A percentile compares a stretch with the other conserved stretches of the same genome.
phyloP scores from a whole-genome alignment of 2,888 invertebrate genomes.

The Pedicia rivosa region DNA sequence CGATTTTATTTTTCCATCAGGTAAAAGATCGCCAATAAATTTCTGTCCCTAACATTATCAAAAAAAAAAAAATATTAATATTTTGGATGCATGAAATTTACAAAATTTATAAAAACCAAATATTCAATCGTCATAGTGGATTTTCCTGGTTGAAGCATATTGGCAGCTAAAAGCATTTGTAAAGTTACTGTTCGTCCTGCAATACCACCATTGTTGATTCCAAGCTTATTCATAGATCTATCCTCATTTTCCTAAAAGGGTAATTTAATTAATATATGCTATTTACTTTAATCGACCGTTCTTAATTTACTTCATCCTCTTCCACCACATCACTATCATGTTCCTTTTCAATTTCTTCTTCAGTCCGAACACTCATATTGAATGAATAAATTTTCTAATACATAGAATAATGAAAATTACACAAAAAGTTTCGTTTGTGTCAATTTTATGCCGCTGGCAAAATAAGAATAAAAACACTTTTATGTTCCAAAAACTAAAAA shows the following conservation, averaged over 20 bases:
- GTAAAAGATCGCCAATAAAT: slow-evolving; percentile 71
- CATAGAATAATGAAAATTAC: too few relatives aligned
- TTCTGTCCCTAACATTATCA: slow-evolving; percentile 54
- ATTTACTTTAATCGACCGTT: neutral
- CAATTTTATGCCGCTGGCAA: too few relatives aligned
- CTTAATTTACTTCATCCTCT: slow-evolving; percentile 38
- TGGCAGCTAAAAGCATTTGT: slow-evolving; percentile 71
- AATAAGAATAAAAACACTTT: too few relatives aligned
- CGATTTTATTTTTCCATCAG: slow-evolving; percentile 77
- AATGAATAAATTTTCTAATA: slow-evolving; percentile 1
- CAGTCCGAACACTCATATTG: too few relatives aligned
- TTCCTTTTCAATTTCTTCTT: slow-evolving; percentile 28
- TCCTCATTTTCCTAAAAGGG: slow-evolving; percentile 10
- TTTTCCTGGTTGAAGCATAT: slow-evolving; percentile 67
- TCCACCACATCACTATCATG: slow-evolving; percentile 37
- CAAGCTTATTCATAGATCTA: slow-evolving; percentile 23
- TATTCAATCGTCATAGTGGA: slow-evolving; percentile 82
- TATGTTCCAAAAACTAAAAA: too few relatives aligned
- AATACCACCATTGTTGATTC: slow-evolving; percentile 24
- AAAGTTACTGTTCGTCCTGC: slow-evolving; percentile 59
- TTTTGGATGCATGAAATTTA: slow-evolving; percentile 4
- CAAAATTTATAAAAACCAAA: too few relatives aligned
- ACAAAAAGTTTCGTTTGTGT: too few relatives aligned
- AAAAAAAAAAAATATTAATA: slow-evolving; percentile 1
- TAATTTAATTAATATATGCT: neutral